Base-by-base conservation (phyloP, 2,113 vertebrate species). In the Conger conger region DNA sequence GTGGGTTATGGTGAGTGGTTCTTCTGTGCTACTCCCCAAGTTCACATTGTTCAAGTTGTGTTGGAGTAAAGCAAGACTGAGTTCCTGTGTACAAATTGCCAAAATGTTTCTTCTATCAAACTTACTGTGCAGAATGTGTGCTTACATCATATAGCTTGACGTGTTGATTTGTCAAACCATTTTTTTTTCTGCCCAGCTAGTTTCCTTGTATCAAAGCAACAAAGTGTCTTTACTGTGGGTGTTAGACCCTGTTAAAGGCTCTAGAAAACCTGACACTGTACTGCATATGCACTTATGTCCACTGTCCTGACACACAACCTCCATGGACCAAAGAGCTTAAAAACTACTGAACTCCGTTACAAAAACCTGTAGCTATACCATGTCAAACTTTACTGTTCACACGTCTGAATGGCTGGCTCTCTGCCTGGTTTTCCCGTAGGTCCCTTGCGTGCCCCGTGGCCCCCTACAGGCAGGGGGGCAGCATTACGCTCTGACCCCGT, bases 291-390 rank as follows among this genome's bases (percentile, higher is more conserved):
- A 27, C 11, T 63, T 82, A 68, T n/a, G 18, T 40, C 36, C 11
- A 68, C 33, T 83, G 82, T 83, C 20, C 42, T 50, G 37, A 20
- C 36, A 38, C 20, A 80, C n/a, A 84, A 37, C 54, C 81, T 50
- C 86, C 88, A 73, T 86, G 89, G 89, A 92, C 93, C 93, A 94
- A 94, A 94, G 92, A 93, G 92, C 84, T 88, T 79, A 36, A 89
- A 79, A 83, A 84, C 76, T 84, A 84, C 82, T 57, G 82, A 50
- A 84, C 11, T n/a, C 40, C 78, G 60, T 50, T 57, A 37, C 80
- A 73, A 89, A 86, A 90, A 83, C 83, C 63, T 82, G 60, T 86
- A 87, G 87, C 83, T 83, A 36, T 18, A 15, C 40, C 82, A 63
- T 68, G 27, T 27, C 20, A 16, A 68, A 8, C 23, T n/a, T 27